Percentiles rank a stretch among this genome's conserved stretches.
Conservation (phyloP, 1,140 invertebrate genomes). For the Eulimnadia texana region DNA sequence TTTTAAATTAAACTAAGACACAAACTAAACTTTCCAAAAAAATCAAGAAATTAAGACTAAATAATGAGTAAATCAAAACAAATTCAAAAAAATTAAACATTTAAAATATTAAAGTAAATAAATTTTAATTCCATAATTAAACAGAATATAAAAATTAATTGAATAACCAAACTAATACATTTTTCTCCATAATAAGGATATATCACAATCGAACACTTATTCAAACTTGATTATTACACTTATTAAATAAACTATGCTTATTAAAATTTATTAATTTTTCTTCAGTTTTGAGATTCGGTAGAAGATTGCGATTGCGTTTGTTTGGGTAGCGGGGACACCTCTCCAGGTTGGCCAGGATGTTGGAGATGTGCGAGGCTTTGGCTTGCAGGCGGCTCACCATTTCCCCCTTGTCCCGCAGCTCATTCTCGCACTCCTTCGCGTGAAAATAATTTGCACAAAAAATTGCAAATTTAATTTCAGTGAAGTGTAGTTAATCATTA, state of each 20-base stretch:
- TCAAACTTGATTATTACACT: not conserved
- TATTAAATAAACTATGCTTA: not conserved
- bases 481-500: not conserved
- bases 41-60: no score
- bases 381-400: constrained; percentile 76
- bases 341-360: constrained; percentile 74
- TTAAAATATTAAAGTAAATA: no score
- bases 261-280: not conserved
- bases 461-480: not conserved
- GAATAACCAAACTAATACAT: no score
- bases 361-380: constrained; percentile 78
- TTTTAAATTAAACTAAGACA: no score
- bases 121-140: no score
- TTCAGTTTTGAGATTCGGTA: not conserved
- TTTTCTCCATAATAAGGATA: no score
- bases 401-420: constrained; percentile 78
- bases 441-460: not conserved
- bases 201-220: no score
- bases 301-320: not conserved
- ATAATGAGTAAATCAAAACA: no score
- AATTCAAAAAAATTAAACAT: no score
- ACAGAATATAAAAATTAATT: no score
- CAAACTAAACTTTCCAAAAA: no score
- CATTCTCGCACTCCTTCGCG: constrained; percentile 80
- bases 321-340: constrained; percentile 35